These are phyloP conservation scores for Agrochola circellaris DNA, from an alignment of 2,888 invertebrate genomes.

Conservation along the genomic window DNA sequence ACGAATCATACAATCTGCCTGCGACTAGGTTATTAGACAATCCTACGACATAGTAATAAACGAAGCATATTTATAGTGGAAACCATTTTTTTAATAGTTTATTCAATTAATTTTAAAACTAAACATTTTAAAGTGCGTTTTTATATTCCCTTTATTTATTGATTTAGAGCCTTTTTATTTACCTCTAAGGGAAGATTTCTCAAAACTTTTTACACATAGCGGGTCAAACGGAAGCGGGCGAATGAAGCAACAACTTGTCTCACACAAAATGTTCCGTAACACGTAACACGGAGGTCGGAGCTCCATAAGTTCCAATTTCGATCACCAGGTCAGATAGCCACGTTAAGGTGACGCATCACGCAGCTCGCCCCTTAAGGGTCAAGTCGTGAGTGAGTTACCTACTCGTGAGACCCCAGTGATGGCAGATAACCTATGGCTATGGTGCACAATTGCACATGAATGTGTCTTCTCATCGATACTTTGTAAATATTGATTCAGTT, in stretches of 20 bases:
- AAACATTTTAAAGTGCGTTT: too few relatives aligned
- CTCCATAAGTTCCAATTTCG: not conserved
- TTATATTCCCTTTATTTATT: too few relatives aligned
- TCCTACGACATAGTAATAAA: too few relatives aligned
- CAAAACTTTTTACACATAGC: not conserved
- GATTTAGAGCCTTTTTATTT: too few relatives aligned
- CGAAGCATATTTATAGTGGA: too few relatives aligned
- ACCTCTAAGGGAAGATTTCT: too few relatives aligned
- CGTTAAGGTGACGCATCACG: constrained; percentile 18
- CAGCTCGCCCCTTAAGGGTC: constrained; percentile 22
- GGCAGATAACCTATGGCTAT: constrained; percentile 46
- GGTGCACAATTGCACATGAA: constrained; percentile 23
- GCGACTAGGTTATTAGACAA: too few relatives aligned
- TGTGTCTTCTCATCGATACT: constrained; percentile 43
- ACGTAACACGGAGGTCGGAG: not conserved
- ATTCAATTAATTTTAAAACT: too few relatives aligned
- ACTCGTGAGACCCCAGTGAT: constrained; percentile 31
- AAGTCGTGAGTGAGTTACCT: constrained; percentile 17
- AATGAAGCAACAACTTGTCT: not conserved
- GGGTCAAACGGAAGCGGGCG: not conserved
- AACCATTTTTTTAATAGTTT: too few relatives aligned
- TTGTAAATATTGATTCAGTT: constrained; percentile 41
- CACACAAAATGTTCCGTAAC: not conserved
- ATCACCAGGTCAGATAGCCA: not conserved
- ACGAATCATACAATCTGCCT: too few relatives aligned